Percentiles rank a stretch among this genome's conserved stretches.
These are phyloP conservation scores for Accipiter virgatus DNA, from an alignment of 2,113 vertebrate species.

Conservation along the genomic window DNA sequence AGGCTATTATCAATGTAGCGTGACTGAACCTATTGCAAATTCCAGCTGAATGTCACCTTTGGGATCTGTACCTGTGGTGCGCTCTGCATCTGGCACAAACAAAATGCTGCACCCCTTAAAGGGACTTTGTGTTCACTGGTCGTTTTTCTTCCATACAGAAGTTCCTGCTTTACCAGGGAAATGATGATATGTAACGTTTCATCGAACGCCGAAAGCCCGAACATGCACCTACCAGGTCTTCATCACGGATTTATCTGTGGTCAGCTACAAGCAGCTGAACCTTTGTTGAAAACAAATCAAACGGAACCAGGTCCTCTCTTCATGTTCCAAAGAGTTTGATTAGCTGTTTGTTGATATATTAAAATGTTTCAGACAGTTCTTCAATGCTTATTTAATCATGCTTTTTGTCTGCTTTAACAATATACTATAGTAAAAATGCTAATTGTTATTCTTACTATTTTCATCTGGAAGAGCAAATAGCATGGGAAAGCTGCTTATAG, in stretches of 20 bases:
- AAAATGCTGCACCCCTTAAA: not conserved
- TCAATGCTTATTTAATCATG: not conserved
- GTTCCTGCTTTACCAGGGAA: not conserved
- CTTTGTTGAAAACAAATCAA: not conserved
- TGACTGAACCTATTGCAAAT: not conserved
- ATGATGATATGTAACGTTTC: not conserved
- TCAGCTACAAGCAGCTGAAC: not conserved
- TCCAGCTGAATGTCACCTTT: not conserved
- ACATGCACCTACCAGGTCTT: not conserved
- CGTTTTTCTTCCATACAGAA: not conserved
- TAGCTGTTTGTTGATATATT: not conserved
- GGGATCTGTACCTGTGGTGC: not conserved
- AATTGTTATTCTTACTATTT: not conserved
- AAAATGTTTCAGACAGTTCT: not conserved
- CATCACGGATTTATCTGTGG: fast-evolving
- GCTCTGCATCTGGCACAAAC: not conserved
- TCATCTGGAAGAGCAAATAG: not conserved
- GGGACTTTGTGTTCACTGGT: not conserved
- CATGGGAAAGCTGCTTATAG: not conserved
- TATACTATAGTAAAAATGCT: not conserved
- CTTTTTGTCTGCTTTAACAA: not conserved
- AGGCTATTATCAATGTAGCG: not conserved
- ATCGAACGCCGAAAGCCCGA: fast-evolving
- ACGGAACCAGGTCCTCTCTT: not conserved
- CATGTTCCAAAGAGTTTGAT: not conserved